These are phyloP conservation scores for Agelastica alni DNA, from an alignment of 2,888 invertebrate genomes.

Conservation along the genomic window DNA sequence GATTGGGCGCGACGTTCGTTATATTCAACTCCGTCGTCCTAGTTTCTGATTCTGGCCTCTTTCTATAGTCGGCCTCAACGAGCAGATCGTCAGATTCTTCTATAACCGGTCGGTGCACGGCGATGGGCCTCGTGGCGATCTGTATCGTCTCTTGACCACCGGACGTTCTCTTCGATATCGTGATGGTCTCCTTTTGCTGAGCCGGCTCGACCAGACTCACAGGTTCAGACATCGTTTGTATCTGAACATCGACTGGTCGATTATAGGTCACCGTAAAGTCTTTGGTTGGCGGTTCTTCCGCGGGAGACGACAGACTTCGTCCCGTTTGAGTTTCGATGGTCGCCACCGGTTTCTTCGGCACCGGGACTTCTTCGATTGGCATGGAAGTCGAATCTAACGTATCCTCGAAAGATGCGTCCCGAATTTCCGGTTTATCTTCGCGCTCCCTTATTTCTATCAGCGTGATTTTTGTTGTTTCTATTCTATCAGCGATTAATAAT, in stretches of 20 bases:
- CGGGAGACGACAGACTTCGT: slow-evolving; percentile 60
- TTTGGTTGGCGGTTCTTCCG: slow-evolving; percentile 53
- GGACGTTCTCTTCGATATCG: slow-evolving; percentile 65
- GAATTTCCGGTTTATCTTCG: slow-evolving; percentile 44
- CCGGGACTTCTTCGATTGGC: slow-evolving; percentile 68
- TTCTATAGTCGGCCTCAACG: slow-evolving; percentile 74
- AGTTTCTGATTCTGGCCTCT: slow-evolving; percentile 57
- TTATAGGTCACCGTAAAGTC: slow-evolving; percentile 62
- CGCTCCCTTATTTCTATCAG: slow-evolving; percentile 52
- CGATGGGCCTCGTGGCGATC: slow-evolving; percentile 67
- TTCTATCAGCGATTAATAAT: slow-evolving; percentile 64
- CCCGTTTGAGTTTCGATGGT: slow-evolving; percentile 72
- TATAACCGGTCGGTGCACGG: slow-evolving; percentile 60
- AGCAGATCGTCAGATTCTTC: slow-evolving; percentile 64
- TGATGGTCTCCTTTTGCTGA: slow-evolving; percentile 64
- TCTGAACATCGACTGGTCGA: slow-evolving; percentile 64
- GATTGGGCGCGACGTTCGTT: slow-evolving; percentile 69
- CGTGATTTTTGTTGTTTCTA: slow-evolving; percentile 61
- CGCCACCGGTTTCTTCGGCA: slow-evolving; percentile 44
- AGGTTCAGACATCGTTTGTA: slow-evolving; percentile 57
- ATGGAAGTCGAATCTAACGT: slow-evolving; percentile 71
- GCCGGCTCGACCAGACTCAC: slow-evolving; percentile 53
- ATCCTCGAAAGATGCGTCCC: slow-evolving; percentile 62
- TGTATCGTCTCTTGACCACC: slow-evolving; percentile 73
- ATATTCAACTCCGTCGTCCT: slow-evolving; percentile 73